Base-by-base conservation (phyloP, 2,797 vertebrate species). In the Catamblyrhynchus diadema region DNA sequence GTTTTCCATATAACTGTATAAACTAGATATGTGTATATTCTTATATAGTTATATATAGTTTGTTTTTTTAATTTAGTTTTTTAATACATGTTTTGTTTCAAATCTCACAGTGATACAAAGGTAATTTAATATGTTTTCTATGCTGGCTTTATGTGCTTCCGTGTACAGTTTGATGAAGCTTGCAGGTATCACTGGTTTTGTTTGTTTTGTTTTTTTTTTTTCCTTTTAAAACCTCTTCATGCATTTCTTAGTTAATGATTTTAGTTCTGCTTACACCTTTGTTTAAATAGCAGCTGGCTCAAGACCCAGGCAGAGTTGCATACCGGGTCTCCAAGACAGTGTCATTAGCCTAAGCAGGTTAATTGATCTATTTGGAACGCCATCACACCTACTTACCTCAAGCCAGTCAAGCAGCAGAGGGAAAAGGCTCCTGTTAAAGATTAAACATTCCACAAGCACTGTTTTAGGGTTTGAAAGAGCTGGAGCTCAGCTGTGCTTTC, bases 81-180 rank as follows among this genome's bases (percentile, higher is more conserved):
- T 91, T 42, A 79, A 85, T 78, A 23, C 69, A 23, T 57, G 24
- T 59, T 28, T 95, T 92, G 64, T 91, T 96, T 83, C 77, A 65
- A 91, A 95, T 82, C 79, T 86, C 83, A 69, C 45, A 84, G 72
- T 57, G 41, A 32, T 84, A 54, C 39, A 75, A 69, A 95, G 53
- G 59, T 83, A 44, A 83, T 89, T 88, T 88, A 61, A 27, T 66
- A 2, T 18, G 8, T 11, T 93, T 90, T 95, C 96, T 75, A 88
- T 64, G 21, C 78, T 85, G 70, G 51, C 56, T 81, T 87, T 53
- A 13, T 81, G 17, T 37, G 42, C 25, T 81, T 84, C 88, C 23
- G 4, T 70, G 33, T 61, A 35, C 20, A 37, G 44, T 62, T 73
- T 50, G 71, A n/a, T 79, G 59, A 75, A 84, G n/a, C 41, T 65